Conservation (phyloP, 2,888 invertebrate genomes). For the Sarcophaga rosellei region DNA sequence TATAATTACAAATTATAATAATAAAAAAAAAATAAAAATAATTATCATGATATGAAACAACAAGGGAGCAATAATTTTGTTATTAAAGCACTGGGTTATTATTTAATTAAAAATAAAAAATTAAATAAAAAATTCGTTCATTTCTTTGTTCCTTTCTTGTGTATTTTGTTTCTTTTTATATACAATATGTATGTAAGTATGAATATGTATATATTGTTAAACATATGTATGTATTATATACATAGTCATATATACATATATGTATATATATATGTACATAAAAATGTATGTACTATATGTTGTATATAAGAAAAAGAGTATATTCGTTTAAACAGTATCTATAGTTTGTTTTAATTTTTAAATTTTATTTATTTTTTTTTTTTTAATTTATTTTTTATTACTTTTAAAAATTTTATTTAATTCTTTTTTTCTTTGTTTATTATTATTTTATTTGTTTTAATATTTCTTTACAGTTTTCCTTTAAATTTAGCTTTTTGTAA, state of each 20-base stretch:
- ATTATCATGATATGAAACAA: neutral
- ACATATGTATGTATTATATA: slow-evolving; percentile 17
- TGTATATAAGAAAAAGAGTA: neutral
- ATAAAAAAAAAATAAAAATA: neutral
- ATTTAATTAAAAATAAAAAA: neutral
- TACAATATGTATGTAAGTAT: slow-evolving; percentile 8
- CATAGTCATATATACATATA: neutral
- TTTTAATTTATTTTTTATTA: neutral
- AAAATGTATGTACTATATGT: neutral
- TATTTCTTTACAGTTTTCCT: slow-evolving; percentile 15
- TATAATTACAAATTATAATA: neutral
- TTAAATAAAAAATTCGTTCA: neutral
- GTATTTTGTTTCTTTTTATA: slow-evolving; percentile 4
- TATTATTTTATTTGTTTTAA: neutral
- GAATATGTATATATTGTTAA: slow-evolving; percentile 40
- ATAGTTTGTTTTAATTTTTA: neutral
- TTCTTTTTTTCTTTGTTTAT: neutral
- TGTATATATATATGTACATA: slow-evolving; percentile 6
- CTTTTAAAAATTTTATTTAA: neutral
- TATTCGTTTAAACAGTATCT: too few species aligned
- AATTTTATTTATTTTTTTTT: neutral
- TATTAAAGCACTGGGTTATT: slow-evolving; percentile 54
- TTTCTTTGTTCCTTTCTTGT: slow-evolving; percentile 17
- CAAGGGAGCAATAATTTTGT: neutral
- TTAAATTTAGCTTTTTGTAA: neutral